Evolutionary conservation across 1,140 invertebrate genomes (phyloP), one percentile per base, ranked within the genome.

Genomic region (Sogatella furcifera): DNA sequence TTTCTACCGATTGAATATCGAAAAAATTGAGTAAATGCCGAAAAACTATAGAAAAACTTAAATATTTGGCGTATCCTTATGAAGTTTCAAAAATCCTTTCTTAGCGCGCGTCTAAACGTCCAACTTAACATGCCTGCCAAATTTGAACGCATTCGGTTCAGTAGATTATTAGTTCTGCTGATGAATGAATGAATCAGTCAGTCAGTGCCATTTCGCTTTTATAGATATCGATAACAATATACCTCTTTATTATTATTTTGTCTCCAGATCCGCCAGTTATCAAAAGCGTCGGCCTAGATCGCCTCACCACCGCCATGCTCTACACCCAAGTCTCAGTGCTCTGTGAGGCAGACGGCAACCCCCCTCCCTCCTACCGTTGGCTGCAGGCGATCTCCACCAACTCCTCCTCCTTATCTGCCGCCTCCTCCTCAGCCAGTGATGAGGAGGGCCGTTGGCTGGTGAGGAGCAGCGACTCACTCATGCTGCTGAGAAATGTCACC

Each of bases 281-380:
- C 63, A 77, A 83, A 41, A 84, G 83, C 70, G 85, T 91, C n/a
- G 87, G 88, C 14, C 88, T 89, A 0, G 85, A 89, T 66, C 80
- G 83, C 24, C 74, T 84, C 21, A 86, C 86, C 49, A 89, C 88
- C 21, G 88, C 87, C 1, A 80, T 84, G 52, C 77, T 92, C 15
- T 90, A 84, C 72, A 86, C 88, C 42, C 82, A 85, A 61, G 84
- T 88, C 0, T 82, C 81, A 2, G 82, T 93, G 67, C 84, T 87
- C 65, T 93, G 90, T 70, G 79, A 84, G 28, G 89, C 89, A 8
- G 89, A 92, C 67, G 89, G 89, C 0, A 92, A 90, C 77, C 90
- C 90, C 24, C 74, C 82, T 31, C 89, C 90, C 0, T 81, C 81
- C 15, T 92, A 90, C 71, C 81, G 86, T 72, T 90, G 88, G 88